Percentiles rank a stretch among this genome's conserved stretches.
These are phyloP conservation scores for Brachionus angularis DNA, from an alignment of 1,140 invertebrate species.

Conservation along the genomic window DNA sequence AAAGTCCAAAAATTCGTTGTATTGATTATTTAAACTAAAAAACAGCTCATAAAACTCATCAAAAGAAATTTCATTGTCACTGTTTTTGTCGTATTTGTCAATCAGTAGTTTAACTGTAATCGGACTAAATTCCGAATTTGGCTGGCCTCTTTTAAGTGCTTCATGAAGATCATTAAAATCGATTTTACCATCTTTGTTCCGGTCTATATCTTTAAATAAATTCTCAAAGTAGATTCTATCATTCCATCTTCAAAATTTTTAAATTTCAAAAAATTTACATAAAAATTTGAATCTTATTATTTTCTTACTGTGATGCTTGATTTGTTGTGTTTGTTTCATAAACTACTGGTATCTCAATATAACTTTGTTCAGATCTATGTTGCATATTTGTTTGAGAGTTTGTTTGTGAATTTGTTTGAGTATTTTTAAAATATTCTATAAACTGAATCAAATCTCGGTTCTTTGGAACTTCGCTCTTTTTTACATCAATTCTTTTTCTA, in stretches of 20 bases:
- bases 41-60: conserved; percentile 23
- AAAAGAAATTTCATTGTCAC: conserved; percentile 14
- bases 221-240: background rate
- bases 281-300: background rate
- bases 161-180: background rate
- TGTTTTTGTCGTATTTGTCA: conserved; percentile 36
- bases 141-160: conserved; percentile 1
- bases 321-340: background rate
- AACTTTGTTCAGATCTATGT: no score
- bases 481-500: background rate
- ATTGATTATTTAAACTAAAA: conserved; percentile 8
- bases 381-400: no score
- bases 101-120: background rate
- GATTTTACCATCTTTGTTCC: background rate
- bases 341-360: no score
- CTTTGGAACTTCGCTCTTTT: background rate
- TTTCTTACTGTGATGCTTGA: background rate
- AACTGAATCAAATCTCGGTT: conserved; percentile 12
- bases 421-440: no score
- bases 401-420: no score
- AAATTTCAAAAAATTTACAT: background rate
- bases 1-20: conserved; percentile 30
- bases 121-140: conserved; percentile 6
- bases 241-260: conserved; percentile 11
- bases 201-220: conserved; percentile 34